Evolutionary conservation across 2,113 vertebrate species (phyloP).

Genomic region (Rattus rattus): DNA sequence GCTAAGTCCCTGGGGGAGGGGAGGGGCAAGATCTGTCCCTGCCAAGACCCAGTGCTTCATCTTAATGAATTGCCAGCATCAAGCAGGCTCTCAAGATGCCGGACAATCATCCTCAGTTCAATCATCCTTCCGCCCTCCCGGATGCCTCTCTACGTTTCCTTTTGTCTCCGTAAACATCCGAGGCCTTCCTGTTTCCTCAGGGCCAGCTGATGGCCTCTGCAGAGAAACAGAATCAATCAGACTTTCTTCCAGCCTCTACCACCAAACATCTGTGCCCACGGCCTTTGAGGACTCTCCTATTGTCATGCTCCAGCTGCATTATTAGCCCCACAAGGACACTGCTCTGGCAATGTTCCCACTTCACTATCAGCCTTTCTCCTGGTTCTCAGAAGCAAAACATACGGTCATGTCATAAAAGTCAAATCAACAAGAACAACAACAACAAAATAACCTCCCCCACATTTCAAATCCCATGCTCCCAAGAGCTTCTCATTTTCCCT

Average conservation of each 20-base stretch:
- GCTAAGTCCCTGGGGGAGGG: background rate
- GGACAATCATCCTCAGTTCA: background rate
- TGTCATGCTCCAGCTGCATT: background rate
- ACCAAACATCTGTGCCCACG: constrained; percentile 62
- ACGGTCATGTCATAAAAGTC: background rate
- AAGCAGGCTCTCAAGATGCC: background rate
- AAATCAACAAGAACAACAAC: background rate
- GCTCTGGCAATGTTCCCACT: background rate
- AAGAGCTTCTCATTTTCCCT: background rate
- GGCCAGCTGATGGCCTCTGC: constrained; percentile 57
- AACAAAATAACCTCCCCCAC: background rate
- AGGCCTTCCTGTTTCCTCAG: background rate
- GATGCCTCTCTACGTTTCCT: background rate
- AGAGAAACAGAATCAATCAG: constrained; percentile 60
- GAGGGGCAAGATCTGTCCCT: background rate
- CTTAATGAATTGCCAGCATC: constrained; percentile 12
- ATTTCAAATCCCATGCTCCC: background rate
- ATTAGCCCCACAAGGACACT: constrained; percentile 33
- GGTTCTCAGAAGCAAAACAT: background rate
- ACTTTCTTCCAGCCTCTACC: background rate
- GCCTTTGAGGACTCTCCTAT: background rate
- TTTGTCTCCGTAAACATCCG: constrained; percentile 48
- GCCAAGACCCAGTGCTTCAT: background rate
- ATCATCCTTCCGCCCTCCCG: background rate
- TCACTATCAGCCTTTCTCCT: background rate